Evolutionary conservation across 2,113 vertebrate species (phyloP).

Genomic region (chimpanzee (Pan troglodytes)): DNA sequence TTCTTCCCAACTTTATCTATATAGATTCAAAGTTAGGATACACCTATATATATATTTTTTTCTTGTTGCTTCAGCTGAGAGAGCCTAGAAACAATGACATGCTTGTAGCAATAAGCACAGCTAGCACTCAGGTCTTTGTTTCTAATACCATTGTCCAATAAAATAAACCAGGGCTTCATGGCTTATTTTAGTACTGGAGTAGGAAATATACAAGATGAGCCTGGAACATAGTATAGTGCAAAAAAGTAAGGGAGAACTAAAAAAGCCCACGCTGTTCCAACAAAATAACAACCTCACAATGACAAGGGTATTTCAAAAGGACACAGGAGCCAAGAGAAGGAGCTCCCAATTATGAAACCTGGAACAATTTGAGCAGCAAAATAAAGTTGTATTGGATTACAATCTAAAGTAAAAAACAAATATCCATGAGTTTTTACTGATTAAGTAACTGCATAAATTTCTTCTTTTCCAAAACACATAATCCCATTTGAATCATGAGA

Average conservation of each 20-base stretch:
- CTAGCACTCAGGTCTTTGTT: neutral
- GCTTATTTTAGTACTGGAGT: neutral
- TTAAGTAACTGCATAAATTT: neutral
- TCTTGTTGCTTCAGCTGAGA: neutral
- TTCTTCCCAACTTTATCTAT: neutral
- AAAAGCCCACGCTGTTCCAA: neutral
- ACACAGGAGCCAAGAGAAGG: neutral
- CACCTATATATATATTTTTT: neutral
- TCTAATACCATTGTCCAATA: neutral
- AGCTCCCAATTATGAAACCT: neutral
- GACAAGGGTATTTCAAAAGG: neutral
- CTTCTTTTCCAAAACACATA: neutral
- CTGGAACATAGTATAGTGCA: neutral
- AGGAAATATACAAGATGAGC: neutral
- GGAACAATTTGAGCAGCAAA: neutral
- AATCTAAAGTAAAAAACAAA: neutral
- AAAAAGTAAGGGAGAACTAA: neutral
- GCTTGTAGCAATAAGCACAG: neutral
- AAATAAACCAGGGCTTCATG: neutral
- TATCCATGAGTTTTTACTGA: neutral
- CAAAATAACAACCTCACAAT: neutral
- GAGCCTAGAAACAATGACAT: neutral
- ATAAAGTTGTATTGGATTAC: neutral
- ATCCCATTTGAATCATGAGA: neutral
- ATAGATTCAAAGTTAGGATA: neutral